Conservation (phyloP, 2,888 invertebrate species). For the Drepanosiphum platanoidis region DNA sequence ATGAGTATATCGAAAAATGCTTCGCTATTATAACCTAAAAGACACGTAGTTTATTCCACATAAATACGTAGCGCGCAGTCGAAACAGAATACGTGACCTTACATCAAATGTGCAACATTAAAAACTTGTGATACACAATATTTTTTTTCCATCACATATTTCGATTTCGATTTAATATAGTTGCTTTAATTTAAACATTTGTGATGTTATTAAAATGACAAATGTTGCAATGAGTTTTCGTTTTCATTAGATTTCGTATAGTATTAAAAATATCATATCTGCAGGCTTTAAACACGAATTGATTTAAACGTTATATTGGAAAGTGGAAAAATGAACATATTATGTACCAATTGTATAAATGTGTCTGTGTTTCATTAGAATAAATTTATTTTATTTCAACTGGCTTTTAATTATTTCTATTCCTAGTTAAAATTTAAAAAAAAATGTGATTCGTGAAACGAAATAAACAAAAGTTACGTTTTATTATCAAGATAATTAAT, state of each 20-base stretch:
- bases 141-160: constrained; percentile 31
- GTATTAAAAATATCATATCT: not conserved
- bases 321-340: too few relatives aligned
- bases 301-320: too few relatives aligned
- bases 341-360: too few relatives aligned
- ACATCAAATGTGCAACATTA: constrained; percentile 47
- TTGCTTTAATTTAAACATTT: not conserved
- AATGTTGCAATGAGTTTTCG: not conserved
- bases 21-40: constrained; percentile 27
- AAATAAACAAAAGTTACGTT: not conserved
- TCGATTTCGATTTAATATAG: constrained; percentile 30
- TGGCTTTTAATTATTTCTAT: not conserved
- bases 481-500: not conserved
- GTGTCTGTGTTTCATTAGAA: too few relatives aligned
- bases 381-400: too few relatives aligned
- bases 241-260: not conserved
- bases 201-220: too few relatives aligned
- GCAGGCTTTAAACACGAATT: not conserved
- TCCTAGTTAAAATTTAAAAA: not conserved
- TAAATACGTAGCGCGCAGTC: constrained; percentile 33
- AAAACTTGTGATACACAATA: constrained; percentile 14
- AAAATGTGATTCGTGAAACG: not conserved
- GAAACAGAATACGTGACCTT: constrained; percentile 48
- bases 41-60: constrained; percentile 57
- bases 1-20: constrained; percentile 31